Percentiles rank a stretch among this genome's conserved stretches.
phyloP scores from a whole-genome alignment of 1,140 invertebrate genomes.

The Drosophila fuyamai region DNA sequence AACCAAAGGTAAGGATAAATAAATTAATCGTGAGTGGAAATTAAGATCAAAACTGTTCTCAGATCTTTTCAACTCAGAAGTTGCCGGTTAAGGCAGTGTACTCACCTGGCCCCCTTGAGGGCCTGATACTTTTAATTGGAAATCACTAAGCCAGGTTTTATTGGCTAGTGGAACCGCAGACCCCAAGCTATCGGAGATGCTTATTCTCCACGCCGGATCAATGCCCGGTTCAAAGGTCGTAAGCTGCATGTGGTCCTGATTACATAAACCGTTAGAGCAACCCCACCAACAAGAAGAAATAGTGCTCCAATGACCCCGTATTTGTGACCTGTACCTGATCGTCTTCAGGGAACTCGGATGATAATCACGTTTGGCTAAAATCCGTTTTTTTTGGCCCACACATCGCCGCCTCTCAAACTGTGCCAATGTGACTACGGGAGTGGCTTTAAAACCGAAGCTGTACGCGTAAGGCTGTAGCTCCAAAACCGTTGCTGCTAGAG shows the following conservation, averaged over 20 bases:
- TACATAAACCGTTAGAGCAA: slow-evolving; percentile 1
- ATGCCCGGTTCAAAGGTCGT: not conserved
- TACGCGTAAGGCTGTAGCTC: not conserved
- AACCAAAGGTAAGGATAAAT: no score
- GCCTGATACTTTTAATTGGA: not conserved
- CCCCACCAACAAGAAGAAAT: not conserved
- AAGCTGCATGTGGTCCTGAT: not conserved
- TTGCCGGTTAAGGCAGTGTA: not conserved
- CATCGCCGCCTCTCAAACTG: slow-evolving; percentile 1
- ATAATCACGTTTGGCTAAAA: not conserved
- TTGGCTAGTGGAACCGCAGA: not conserved
- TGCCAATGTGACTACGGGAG: no score
- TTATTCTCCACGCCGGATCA: no score
- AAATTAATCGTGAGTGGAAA: no score
- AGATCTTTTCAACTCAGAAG: no score
- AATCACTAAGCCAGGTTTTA: not conserved
- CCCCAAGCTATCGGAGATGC: no score
- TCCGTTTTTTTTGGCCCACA: not conserved
- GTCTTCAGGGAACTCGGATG: not conserved
- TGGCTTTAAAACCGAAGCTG: not conserved
- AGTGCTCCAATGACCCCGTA: not conserved
- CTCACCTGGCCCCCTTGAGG: not conserved
- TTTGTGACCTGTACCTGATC: not conserved
- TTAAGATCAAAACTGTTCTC: no score
- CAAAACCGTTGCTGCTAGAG: no score